A percentile compares a stretch with the other conserved stretches of the same genome.
Evolutionary conservation across 2,113 vertebrate species (phyloP).

Genomic region (Gadus chalcogrammus): DNA sequence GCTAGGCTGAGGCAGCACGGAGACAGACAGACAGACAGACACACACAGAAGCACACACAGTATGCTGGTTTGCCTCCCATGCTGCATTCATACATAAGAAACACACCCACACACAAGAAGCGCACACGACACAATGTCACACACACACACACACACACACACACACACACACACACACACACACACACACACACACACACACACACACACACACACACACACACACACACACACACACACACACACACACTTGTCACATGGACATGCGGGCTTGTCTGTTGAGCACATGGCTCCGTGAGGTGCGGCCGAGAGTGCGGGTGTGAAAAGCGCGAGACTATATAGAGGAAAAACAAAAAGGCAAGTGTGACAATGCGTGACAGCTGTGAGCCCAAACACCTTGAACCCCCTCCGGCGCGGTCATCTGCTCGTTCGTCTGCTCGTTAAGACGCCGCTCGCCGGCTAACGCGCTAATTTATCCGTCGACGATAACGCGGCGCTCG

Average conservation of each 20-base stretch:
- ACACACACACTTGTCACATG: constrained; percentile 12
- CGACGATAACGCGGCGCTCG: too few relatives aligned
- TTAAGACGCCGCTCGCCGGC: too few relatives aligned
- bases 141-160: not conserved
- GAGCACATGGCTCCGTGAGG: constrained; percentile 6
- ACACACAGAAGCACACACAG: not conserved
- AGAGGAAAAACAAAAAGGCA: constrained; percentile 7
- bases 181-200: constrained; percentile 9
- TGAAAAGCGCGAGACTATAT: constrained; percentile 7
- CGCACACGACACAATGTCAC: not conserved
- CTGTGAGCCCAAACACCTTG: not conserved
- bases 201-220: too few relatives aligned
- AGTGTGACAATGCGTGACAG: not conserved
- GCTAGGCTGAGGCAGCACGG: not conserved
- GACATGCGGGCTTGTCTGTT: constrained; percentile 8
- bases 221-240: constrained; percentile 6
- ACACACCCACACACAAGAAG: too few relatives aligned
- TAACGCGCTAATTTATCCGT: too few relatives aligned
- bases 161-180: constrained; percentile 1
- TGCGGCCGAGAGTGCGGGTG: constrained; percentile 21
- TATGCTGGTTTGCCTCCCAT: too few relatives aligned
- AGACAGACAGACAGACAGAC: constrained; percentile 5
- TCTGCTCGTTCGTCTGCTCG: too few relatives aligned
- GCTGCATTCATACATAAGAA: too few relatives aligned
- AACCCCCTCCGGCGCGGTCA: too few relatives aligned